Evolutionary conservation across 2,113 vertebrate genomes (phyloP).

Genomic region (Syngnathus scovelli): DNA sequence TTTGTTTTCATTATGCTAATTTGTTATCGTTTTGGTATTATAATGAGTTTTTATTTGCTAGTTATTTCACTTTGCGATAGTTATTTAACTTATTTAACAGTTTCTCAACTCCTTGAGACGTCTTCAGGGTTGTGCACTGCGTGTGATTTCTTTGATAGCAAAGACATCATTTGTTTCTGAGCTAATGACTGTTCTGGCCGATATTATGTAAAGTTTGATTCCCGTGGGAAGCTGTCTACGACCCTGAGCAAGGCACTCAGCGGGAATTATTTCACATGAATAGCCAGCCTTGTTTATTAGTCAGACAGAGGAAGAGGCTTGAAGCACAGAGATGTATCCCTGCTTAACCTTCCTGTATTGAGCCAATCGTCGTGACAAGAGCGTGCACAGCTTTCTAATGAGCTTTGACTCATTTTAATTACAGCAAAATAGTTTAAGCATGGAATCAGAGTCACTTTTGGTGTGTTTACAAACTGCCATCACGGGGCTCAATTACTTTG

Average conservation of each 20-base stretch:
- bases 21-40: background rate
- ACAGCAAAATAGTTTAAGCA: conserved; percentile 3
- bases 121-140: background rate
- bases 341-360: conserved; percentile 12
- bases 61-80: background rate
- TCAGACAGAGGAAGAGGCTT: conserved; percentile 53
- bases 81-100: no score
- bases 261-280: conserved; percentile 63
- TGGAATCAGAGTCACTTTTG: background rate
- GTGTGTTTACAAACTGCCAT: conserved; percentile 30
- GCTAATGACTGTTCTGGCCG: conserved; percentile 29
- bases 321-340: conserved; percentile 56
- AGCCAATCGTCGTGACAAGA: conserved; percentile 17
- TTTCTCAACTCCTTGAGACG: background rate
- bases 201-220: conserved; percentile 61
- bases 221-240: conserved; percentile 61
- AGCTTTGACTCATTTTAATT: conserved; percentile 18
- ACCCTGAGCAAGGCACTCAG: conserved; percentile 64
- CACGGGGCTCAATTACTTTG: conserved; percentile 42
- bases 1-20: background rate
- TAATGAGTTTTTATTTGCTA: background rate
- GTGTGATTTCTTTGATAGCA: background rate
- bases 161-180: conserved; percentile 1
- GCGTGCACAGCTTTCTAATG: conserved; percentile 10
- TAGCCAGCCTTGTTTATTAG: conserved; percentile 53